Evolutionary conservation across 2,797 vertebrate species (phyloP), one percentile per base, ranked within the genome.

Genomic region (Austrolebias charrua): DNA sequence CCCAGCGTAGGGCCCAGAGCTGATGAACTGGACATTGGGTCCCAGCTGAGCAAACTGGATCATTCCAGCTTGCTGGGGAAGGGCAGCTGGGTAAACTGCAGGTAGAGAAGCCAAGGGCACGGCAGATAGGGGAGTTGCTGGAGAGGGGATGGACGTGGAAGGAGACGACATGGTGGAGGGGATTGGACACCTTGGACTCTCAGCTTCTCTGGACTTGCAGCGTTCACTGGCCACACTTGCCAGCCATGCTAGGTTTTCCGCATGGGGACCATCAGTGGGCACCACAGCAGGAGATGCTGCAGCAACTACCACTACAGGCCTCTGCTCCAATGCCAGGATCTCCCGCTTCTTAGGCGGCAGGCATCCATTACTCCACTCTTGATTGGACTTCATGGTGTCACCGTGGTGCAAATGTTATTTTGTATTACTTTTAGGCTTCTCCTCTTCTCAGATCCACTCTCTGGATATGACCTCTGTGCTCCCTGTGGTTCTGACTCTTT

Each of bases 271-370:
- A 70, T 98, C 95, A 0, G 86, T 85, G 31, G 92, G 89, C 74
- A 91, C 85, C 1, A 65, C 76, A 20, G 77, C 67, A 10, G 88
- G 82, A 48, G 87, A 81, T 1, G 89, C 71, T 42, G 91, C 83
- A 24, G 90, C 67, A 55, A 93, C 84, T 0, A 93, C 82, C 7
- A 86, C 89, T 66, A 92, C 86, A 1, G 94, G 93, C 89, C 96
- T 95, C 85, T 96, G 96, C 81, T 98, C 96, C 0, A 95, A 91
- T 59, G 96, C 93, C 61, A 97, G 93, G 87, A 98, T 96, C 91
- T 99, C 98, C 56, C 98, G 94, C 88, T 99, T 99, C 88, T 99
- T 99, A 33, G 97, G 97, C 29, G 98, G 98, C 90, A 99, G 92
- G 89, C 98, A 96, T 92, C 98, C 98, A 82, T 98, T 98, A 89